Conservation (phyloP, 2,113 vertebrate genomes). For the Pelobates fuscus region DNA sequence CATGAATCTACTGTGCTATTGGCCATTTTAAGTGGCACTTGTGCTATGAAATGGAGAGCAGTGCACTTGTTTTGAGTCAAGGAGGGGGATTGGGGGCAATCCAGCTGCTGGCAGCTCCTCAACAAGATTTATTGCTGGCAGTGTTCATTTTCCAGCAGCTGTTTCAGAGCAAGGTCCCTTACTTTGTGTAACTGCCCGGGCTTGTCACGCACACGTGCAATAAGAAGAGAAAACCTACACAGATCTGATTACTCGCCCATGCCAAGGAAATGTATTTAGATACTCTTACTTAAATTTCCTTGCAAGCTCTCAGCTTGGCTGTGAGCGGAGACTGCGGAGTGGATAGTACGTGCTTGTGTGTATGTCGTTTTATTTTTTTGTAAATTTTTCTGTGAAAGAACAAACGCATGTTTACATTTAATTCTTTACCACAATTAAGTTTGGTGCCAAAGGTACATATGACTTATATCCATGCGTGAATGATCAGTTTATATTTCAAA, state of each 20-base stretch:
- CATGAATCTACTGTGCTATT: no score
- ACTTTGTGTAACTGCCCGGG: conserved; percentile 34
- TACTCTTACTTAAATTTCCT: conserved; percentile 37
- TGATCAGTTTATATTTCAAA: no score
- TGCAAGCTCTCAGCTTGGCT: conserved; percentile 18
- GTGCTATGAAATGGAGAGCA: neutral
- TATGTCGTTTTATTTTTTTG: no score
- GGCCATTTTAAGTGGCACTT: neutral
- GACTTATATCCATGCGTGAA: no score
- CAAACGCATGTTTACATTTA: no score
- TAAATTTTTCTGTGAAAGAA: no score
- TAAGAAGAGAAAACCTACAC: conserved; percentile 13
- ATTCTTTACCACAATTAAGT: no score
- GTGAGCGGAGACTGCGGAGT: conserved; percentile 6
- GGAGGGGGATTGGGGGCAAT: conserved; percentile 9
- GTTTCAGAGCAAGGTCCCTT: conserved; percentile 23
- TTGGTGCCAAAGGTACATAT: no score
- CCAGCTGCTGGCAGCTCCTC: conserved; percentile 13
- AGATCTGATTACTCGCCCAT: conserved; percentile 18
- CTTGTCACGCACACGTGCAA: conserved; percentile 34
- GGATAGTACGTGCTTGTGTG: no score
- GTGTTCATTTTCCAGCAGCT: conserved; percentile 45
- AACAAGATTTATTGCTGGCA: neutral
- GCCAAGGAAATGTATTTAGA: conserved; percentile 39
- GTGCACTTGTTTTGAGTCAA: conserved; percentile 4